Evolutionary conservation across 2,113 vertebrate genomes (phyloP).

Genomic region (Cranoglanis bouderius): DNA sequence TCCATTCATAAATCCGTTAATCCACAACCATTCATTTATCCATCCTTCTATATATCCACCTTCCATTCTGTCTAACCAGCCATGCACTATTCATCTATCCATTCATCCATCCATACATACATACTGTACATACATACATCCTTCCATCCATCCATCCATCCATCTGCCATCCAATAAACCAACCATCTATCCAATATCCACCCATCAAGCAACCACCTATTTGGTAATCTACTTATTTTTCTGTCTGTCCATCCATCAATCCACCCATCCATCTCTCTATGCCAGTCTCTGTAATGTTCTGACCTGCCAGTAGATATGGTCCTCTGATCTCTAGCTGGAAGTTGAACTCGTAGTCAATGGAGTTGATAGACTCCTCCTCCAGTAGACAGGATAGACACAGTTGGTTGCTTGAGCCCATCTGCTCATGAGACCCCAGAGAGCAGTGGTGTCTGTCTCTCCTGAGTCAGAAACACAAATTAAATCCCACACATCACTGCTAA

Average conservation of each 20-base stretch:
- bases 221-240: neutral
- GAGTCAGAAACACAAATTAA: constrained; percentile 15
- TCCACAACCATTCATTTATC: neutral
- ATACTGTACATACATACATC: neutral
- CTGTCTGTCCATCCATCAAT: neutral
- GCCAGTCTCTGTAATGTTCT: constrained; percentile 23
- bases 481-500: neutral
- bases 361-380: constrained; percentile 84
- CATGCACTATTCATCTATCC: neutral
- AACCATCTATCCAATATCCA: neutral
- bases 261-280: neutral
- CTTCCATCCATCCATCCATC: neutral
- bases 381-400: constrained; percentile 80
- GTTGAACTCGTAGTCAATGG: constrained; percentile 90
- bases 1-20: neutral
- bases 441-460: constrained; percentile 72
- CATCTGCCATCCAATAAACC: neutral
- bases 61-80: neutral
- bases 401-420: constrained; percentile 61
- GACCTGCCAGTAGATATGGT: constrained; percentile 89
- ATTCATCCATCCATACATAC: neutral
- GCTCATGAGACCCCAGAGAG: constrained; percentile 63
- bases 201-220: neutral
- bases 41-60: neutral
- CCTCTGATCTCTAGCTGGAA: constrained; percentile 93